Base-by-base conservation (phyloP, 2,797 vertebrate genomes). In the Sparidentex hasta region DNA sequence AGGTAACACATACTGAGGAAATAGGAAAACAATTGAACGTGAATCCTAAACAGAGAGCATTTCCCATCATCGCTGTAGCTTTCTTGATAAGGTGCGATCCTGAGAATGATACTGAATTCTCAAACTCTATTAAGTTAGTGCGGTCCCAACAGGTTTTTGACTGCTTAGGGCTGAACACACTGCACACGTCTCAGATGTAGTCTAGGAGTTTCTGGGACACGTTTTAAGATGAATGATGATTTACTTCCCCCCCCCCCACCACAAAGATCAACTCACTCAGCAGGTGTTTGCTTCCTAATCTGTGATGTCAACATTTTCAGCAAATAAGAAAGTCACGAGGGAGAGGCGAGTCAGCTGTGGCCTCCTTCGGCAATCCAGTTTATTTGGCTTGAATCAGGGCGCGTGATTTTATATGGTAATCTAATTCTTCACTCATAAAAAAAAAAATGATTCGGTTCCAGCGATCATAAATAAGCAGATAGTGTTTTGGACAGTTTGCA, bases 61-160 rank as follows among this genome's bases (percentile, higher is more conserved):
- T 56, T 78, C 56, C 58, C 71, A 58, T 52, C 2, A 33, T 33
- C 7, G 2, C 58, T 69, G 17, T 17, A 41, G 54, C 48, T 38
- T 74, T 74, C 70, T 29, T 66, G 52, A 81, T 57, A 62, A 3
- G 44, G 74, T 55, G 51, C 68, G 20, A 80, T 81, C 70, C 51
- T 73, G 27, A 55, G 83, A 77, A 84, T 81, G 67, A 87, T 77
- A 74, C 52, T 52, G 21, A 78, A 84, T 82, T 74, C 64, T 82
- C 71, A 33, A 70, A 77, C 48, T 80, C 80, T 74, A 86, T 88
- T 79, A 83, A 88, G 47, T 46, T 21, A 66, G 74, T 69, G 62
- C 64, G 54, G 57, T 88, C 87, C 84, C 87, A 48, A 68, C 64
- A 81, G 76, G 48, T 75, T 88, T 88, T 68, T 27, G 16, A 57